Evolutionary conservation across 2,113 vertebrate species (phyloP).

Genomic region (Todiramphus chloris): DNA sequence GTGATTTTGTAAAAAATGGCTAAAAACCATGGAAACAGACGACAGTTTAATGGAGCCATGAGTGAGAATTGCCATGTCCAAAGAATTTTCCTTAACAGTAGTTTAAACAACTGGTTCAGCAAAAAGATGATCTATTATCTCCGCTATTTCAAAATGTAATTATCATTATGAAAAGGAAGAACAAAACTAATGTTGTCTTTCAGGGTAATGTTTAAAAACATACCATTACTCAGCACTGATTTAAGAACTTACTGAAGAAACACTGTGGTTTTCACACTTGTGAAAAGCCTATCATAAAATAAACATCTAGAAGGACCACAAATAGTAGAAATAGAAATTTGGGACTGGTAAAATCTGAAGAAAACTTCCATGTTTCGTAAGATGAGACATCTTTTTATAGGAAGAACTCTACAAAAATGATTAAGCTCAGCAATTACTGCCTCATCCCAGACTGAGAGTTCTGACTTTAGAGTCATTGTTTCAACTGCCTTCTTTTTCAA

Average conservation of each 20-base stretch:
- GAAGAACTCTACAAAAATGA: neutral
- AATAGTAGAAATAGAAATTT: neutral
- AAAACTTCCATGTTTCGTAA: neutral
- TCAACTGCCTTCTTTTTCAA: neutral
- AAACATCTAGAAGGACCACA: neutral
- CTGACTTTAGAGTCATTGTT: neutral
- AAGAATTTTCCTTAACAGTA: neutral
- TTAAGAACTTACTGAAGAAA: neutral
- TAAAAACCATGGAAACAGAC: neutral
- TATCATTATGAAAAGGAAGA: neutral
- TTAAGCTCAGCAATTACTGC: neutral
- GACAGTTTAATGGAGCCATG: neutral
- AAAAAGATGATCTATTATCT: neutral
- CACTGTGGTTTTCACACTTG: neutral
- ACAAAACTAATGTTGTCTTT: neutral
- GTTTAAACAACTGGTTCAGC: neutral
- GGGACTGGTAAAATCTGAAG: neutral
- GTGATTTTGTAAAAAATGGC: neutral
- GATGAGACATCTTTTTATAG: neutral
- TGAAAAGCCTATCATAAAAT: neutral
- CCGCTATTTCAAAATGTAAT: neutral
- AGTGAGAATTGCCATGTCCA: neutral
- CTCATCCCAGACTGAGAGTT: neutral
- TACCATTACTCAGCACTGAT: neutral
- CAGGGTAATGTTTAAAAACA: neutral